phyloP scores from a whole-genome alignment of 2,797 vertebrate genomes.

The Paramormyrops hopkinsi region DNA sequence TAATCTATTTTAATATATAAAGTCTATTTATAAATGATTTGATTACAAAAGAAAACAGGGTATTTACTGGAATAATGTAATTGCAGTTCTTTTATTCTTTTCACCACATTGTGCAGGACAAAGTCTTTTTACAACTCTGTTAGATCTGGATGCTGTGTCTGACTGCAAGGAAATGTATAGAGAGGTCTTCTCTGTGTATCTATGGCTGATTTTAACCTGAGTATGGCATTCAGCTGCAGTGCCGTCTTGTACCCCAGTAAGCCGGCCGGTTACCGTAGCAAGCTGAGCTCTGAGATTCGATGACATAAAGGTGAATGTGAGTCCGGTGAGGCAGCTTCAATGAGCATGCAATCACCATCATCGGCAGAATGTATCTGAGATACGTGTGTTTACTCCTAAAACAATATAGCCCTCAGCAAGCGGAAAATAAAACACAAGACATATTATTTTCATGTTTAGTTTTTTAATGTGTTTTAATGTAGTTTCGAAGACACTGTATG shows the following conservation, averaged over 20 bases:
- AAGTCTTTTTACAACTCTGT: not conserved
- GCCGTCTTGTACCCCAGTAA: not conserved
- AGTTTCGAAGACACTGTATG: not conserved
- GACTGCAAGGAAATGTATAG: not conserved
- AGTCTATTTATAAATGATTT: conserved; percentile 63
- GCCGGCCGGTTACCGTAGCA: not conserved
- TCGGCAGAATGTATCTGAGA: not conserved
- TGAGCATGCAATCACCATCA: not conserved
- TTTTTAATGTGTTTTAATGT: conserved; percentile 1
- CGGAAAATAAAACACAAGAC: not conserved
- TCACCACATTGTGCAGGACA: conserved; percentile 58
- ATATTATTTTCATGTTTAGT: not conserved
- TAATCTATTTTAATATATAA: conserved; percentile 95
- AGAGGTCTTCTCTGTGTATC: not conserved
- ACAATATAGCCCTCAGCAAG: not conserved
- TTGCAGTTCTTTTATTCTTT: conserved; percentile 50
- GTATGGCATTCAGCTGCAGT: not conserved
- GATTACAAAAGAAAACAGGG: conserved; percentile 70
- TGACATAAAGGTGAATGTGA: not conserved
- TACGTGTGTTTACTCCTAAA: not conserved
- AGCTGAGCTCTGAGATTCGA: not conserved
- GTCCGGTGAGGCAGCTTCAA: not conserved
- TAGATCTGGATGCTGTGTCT: not conserved
- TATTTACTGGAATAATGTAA: conserved; percentile 64
- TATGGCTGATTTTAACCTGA: not conserved